These are phyloP conservation scores for Pelvicachromis taeniatus DNA, from an alignment of 2,113 vertebrate species.

Conservation along the genomic window DNA sequence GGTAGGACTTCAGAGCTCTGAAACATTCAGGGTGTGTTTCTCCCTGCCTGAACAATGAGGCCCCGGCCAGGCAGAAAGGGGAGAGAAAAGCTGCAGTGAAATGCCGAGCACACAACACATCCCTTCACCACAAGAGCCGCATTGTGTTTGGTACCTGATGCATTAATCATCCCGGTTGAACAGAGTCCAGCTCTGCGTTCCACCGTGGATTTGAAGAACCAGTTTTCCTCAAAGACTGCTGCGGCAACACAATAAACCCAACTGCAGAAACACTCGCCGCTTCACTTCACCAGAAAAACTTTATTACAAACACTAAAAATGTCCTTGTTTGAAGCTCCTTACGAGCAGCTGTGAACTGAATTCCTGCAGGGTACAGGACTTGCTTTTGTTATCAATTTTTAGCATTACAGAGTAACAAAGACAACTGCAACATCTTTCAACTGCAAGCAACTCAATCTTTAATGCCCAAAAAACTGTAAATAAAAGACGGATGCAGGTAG, in stretches of 20 bases:
- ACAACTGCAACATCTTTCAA: neutral
- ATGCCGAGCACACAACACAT: neutral
- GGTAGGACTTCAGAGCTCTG: neutral
- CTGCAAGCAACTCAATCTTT: neutral
- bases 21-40: neutral
- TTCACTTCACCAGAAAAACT: neutral
- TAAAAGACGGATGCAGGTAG: neutral
- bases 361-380: neutral
- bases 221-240: neutral
- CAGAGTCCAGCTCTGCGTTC: constrained; percentile 45
- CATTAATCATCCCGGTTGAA: constrained; percentile 59
- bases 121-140: constrained; percentile 49
- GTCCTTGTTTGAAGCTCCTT: neutral
- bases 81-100: neutral
- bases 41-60: constrained; percentile 1
- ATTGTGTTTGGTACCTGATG: constrained; percentile 64
- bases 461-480: neutral
- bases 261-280: neutral
- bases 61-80: neutral
- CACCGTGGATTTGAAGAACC: constrained; percentile 36
- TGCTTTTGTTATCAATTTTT: neutral
- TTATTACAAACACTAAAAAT: neutral
- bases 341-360: neutral
- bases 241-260: neutral
- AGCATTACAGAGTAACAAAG: neutral